Conservation (phyloP, 2,888 invertebrate species). For the Taenaris catops region DNA sequence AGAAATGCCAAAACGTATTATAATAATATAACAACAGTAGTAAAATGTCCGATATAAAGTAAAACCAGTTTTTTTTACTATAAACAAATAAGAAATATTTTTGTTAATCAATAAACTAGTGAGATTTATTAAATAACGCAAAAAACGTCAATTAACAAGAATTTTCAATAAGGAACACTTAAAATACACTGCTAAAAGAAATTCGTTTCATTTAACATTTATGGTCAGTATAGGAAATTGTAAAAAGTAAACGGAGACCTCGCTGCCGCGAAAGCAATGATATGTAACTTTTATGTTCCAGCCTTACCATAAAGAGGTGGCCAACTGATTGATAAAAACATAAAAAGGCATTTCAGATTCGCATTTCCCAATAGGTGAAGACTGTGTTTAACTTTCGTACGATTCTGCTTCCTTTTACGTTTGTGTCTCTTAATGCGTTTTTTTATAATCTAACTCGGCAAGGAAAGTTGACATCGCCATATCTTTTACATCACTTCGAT, state of each 20-base stretch:
- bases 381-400: constrained; percentile 20
- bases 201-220: too few species aligned
- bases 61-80: too few species aligned
- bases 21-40: too few species aligned
- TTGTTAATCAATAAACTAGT: too few species aligned
- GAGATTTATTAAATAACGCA: too few species aligned
- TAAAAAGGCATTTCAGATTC: constrained; percentile 7
- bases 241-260: not conserved
- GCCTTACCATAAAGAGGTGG: constrained; percentile 3
- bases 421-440: constrained; percentile 22
- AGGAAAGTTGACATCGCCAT: constrained; percentile 69
- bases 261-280: constrained; percentile 1
- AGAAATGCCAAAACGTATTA: too few species aligned
- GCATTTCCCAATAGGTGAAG: constrained; percentile 5
- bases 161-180: too few species aligned
- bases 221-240: not conserved
- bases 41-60: too few species aligned
- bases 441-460: constrained; percentile 66
- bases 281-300: constrained; percentile 5
- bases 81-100: too few species aligned
- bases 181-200: too few species aligned
- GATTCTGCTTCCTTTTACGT: constrained; percentile 36
- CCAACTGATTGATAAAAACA: constrained; percentile 5
- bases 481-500: constrained; percentile 29
- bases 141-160: too few species aligned